These are phyloP conservation scores for Chamaea fasciata DNA, from an alignment of 2,113 vertebrate species.

Conservation along the genomic window DNA sequence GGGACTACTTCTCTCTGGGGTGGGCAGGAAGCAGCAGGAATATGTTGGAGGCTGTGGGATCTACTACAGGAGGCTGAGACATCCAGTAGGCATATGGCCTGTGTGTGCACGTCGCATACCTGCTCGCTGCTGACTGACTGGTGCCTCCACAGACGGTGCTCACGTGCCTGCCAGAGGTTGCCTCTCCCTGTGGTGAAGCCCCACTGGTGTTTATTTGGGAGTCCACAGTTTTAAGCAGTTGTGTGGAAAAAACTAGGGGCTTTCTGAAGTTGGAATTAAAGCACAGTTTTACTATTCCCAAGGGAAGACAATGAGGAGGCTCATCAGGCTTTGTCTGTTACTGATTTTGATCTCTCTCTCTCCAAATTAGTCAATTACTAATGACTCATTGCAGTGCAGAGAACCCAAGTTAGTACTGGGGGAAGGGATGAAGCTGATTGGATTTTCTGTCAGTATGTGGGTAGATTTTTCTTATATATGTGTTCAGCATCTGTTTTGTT, in stretches of 20 bases:
- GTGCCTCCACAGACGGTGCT: background rate
- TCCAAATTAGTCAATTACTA: background rate
- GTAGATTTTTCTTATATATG: background rate
- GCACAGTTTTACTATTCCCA: background rate
- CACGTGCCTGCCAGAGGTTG: accelerated
- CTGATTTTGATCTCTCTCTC: background rate
- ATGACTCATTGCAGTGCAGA: background rate
- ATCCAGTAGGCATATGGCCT: background rate
- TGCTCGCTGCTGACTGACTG: background rate
- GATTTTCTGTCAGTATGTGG: background rate
- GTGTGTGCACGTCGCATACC: accelerated
- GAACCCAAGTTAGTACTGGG: background rate
- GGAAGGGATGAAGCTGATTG: background rate
- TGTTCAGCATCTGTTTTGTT: background rate
- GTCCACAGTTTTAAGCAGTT: background rate
- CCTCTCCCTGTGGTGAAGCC: background rate
- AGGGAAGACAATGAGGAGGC: background rate
- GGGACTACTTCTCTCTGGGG: background rate
- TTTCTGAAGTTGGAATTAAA: background rate
- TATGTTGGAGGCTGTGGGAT: background rate
- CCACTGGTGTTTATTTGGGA: background rate
- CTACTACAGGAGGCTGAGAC: background rate
- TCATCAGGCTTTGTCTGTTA: background rate
- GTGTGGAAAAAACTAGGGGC: background rate
- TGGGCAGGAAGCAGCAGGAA: accelerated